phyloP scores from a whole-genome alignment of 2,888 invertebrate genomes.

The Thereva nobilitata region DNA sequence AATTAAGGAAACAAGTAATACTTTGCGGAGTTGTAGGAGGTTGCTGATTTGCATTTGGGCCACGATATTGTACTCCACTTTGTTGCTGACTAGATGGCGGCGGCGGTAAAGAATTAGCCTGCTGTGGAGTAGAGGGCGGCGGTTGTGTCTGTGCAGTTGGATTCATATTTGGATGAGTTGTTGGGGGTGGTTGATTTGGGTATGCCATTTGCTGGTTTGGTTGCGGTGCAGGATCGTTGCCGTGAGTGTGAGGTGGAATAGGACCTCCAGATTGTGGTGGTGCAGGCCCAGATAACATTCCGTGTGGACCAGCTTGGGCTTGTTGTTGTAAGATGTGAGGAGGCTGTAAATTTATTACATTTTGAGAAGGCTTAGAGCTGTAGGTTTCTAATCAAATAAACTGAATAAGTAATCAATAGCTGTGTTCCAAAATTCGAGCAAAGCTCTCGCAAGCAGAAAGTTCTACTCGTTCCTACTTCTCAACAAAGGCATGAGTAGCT shows the following conservation, averaged over 20 bases:
- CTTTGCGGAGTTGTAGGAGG: conserved; percentile 47
- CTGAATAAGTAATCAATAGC: background rate
- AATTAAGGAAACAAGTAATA: conserved; percentile 10
- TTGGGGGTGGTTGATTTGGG: conserved; percentile 48
- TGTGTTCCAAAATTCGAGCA: too few relatives aligned
- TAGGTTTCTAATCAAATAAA: background rate
- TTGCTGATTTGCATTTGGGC: conserved; percentile 51
- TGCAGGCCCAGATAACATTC: conserved; percentile 50
- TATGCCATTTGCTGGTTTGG: conserved; percentile 46
- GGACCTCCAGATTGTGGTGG: conserved; percentile 48
- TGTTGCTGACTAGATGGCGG: conserved; percentile 36
- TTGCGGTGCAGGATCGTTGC: conserved; percentile 53
- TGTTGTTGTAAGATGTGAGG: conserved; percentile 62
- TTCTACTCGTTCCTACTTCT: too few relatives aligned
- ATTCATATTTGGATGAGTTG: conserved; percentile 39
- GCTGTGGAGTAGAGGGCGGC: conserved; percentile 26
- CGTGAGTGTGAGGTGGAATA: conserved; percentile 57
- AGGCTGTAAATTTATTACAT: conserved; percentile 55
- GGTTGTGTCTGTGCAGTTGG: conserved; percentile 27
- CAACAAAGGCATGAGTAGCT: too few relatives aligned
- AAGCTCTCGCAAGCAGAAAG: too few relatives aligned
- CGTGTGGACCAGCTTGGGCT: conserved; percentile 54
- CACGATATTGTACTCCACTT: conserved; percentile 36
- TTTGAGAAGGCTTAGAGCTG: too few relatives aligned
- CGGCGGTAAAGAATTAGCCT: conserved; percentile 24